phyloP scores from a whole-genome alignment of 2,113 vertebrate species.

The Amblyornis subalaris region DNA sequence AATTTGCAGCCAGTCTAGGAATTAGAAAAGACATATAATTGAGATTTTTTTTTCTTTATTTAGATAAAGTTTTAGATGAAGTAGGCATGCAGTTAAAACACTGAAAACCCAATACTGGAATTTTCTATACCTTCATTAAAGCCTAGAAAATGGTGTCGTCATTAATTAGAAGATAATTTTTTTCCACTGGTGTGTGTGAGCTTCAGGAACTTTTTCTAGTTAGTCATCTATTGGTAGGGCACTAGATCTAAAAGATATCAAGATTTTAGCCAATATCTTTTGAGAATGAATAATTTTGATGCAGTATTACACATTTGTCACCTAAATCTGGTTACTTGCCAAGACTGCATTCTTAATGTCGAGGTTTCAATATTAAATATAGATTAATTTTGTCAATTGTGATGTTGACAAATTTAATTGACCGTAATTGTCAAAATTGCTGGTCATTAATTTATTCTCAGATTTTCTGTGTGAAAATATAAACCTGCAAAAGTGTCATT shows the following conservation, averaged over 20 bases:
- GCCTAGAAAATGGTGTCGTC: not conserved
- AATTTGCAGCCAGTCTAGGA: not conserved
- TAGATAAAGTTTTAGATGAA: not conserved
- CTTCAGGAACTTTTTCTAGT: not conserved
- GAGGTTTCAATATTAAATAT: constrained; percentile 60
- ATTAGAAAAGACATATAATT: not conserved
- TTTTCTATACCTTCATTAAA: not conserved
- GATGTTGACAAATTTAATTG: constrained; percentile 80
- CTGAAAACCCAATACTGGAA: not conserved
- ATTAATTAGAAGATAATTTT: not conserved
- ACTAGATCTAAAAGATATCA: not conserved
- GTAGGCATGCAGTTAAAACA: not conserved
- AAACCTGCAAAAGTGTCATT: constrained; percentile 77
- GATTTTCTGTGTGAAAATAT: constrained; percentile 75
- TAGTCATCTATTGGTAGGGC: not conserved
- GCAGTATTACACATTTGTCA: not conserved
- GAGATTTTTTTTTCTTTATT: not conserved
- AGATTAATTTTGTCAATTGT: constrained; percentile 60
- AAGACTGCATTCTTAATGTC: constrained; percentile 16
- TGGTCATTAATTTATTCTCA: constrained; percentile 82
- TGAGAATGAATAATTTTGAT: not conserved
- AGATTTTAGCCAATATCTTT: not conserved
- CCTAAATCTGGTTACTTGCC: not conserved
- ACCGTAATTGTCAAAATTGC: constrained; percentile 82
- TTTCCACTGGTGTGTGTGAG: not conserved